These are phyloP conservation scores for Pseudachorutes palmiensis DNA, from an alignment of 1,140 invertebrate species.

Conservation along the genomic window DNA sequence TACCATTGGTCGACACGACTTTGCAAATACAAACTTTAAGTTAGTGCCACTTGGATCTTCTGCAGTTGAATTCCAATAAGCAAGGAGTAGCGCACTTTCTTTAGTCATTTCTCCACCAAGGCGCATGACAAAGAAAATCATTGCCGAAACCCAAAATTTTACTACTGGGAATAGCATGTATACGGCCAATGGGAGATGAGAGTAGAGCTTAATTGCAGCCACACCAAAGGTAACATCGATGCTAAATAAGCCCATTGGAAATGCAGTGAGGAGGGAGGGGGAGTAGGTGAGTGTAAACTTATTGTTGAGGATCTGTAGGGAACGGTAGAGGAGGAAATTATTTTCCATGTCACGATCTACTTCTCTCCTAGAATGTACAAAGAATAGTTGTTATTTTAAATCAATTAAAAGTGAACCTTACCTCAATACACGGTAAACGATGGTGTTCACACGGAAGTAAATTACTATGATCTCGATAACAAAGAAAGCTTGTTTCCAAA, in stretches of 20 bases:
- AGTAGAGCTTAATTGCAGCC: neutral
- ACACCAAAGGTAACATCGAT: neutral
- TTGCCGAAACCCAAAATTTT: neutral
- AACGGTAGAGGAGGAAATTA: neutral
- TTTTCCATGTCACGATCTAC: neutral
- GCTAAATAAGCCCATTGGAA: neutral
- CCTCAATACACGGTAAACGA: neutral
- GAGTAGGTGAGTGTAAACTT: neutral
- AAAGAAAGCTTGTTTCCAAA: neutral
- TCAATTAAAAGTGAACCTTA: too few species aligned
- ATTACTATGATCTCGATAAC: neutral
- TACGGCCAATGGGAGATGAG: neutral
- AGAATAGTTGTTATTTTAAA: too few species aligned
- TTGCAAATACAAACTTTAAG: too few species aligned
- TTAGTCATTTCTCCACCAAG: neutral
- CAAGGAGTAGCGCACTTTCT: neutral
- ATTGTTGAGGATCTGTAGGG: neutral
- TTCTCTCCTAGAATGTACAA: neutral
- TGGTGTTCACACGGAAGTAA: neutral
- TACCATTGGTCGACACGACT: too few species aligned
- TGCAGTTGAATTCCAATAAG: neutral
- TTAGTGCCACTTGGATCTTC: too few species aligned
- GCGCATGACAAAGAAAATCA: neutral
- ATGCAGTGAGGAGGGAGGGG: neutral
- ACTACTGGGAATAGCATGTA: neutral